These are phyloP conservation scores for Ectemnius continuus DNA, from an alignment of 2,888 invertebrate species.

Conservation along the genomic window DNA sequence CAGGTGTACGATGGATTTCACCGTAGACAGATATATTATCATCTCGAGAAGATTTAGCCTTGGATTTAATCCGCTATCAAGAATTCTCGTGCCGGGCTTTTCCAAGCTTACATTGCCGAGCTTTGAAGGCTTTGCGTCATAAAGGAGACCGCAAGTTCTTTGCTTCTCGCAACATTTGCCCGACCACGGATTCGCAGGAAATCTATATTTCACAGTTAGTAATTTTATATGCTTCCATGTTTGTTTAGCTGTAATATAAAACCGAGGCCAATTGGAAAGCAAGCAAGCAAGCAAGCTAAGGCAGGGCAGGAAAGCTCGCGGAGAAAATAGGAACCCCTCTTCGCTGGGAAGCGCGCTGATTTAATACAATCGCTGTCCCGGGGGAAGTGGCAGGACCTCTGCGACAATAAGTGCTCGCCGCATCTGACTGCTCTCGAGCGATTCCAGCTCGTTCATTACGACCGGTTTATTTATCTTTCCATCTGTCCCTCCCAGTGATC, in stretches of 20 bases:
- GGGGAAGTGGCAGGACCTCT: constrained; percentile 42
- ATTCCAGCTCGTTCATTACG: constrained; percentile 63
- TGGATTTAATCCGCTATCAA: constrained; percentile 45
- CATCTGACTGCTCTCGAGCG: constrained; percentile 51
- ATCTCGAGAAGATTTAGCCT: constrained; percentile 26
- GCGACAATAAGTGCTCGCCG: constrained; percentile 55
- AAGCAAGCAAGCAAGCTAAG: background rate
- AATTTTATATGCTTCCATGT: too few relatives aligned
- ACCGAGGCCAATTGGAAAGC: too few relatives aligned
- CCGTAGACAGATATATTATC: constrained; percentile 56
- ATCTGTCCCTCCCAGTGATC: constrained; percentile 66
- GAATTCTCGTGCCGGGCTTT: constrained; percentile 18
- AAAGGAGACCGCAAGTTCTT: too few relatives aligned
- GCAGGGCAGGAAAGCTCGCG: constrained; percentile 20
- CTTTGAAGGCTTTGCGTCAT: too few relatives aligned
- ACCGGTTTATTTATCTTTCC: constrained; percentile 68
- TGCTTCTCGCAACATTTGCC: too few relatives aligned
- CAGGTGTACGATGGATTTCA: constrained; percentile 31
- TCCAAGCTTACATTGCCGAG: background rate
- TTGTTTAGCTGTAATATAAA: too few relatives aligned
- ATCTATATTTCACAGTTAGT: too few relatives aligned
- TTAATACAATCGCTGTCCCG: constrained; percentile 50
- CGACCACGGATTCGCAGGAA: too few relatives aligned
- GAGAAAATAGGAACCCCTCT: background rate
- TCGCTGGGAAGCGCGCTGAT: constrained; percentile 38